A percentile compares a stretch with the other conserved stretches of the same genome.
Evolutionary conservation across 1,140 invertebrate species (phyloP).

Genomic region (Achroia grisella): DNA sequence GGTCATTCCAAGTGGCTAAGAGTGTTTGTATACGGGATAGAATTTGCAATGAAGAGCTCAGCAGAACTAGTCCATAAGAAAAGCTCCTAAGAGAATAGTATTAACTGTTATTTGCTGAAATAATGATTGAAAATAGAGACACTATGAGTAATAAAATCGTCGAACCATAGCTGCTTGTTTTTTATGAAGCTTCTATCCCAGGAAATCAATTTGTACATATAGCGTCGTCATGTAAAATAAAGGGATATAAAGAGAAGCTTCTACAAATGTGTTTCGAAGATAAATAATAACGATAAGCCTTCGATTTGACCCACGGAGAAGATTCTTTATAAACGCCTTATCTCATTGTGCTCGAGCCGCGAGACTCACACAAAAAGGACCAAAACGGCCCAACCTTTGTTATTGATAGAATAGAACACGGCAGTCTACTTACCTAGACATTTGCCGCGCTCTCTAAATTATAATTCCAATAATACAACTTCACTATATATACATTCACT

Average conservation of each 20-base stretch:
- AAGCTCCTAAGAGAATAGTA: too few relatives aligned
- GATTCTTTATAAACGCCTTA: conserved; percentile 33
- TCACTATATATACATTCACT: too few relatives aligned
- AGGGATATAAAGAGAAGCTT: conserved; percentile 24
- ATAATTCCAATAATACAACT: too few relatives aligned
- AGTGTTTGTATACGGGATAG: too few relatives aligned
- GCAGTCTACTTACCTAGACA: background rate
- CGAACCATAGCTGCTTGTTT: conserved; percentile 4
- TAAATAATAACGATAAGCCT: conserved; percentile 43
- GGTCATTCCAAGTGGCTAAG: too few relatives aligned
- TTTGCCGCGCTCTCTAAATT: too few relatives aligned
- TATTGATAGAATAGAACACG: conserved; percentile 21
- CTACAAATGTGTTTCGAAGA: conserved; percentile 35
- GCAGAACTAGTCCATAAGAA: too few relatives aligned
- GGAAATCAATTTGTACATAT: conserved; percentile 40
- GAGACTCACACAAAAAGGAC: conserved; percentile 22
- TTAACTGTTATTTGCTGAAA: too few relatives aligned
- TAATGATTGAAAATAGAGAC: too few relatives aligned
- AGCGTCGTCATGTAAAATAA: conserved; percentile 33
- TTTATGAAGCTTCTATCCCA: conserved; percentile 3
- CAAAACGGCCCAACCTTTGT: conserved; percentile 25
- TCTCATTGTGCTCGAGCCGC: conserved; percentile 23
- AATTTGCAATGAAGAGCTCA: too few relatives aligned
- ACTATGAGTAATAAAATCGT: conserved; percentile 9
- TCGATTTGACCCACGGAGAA: conserved; percentile 30